Evolutionary conservation across 2,113 vertebrate species (phyloP).

Genomic region (Oriolus oriolus): DNA sequence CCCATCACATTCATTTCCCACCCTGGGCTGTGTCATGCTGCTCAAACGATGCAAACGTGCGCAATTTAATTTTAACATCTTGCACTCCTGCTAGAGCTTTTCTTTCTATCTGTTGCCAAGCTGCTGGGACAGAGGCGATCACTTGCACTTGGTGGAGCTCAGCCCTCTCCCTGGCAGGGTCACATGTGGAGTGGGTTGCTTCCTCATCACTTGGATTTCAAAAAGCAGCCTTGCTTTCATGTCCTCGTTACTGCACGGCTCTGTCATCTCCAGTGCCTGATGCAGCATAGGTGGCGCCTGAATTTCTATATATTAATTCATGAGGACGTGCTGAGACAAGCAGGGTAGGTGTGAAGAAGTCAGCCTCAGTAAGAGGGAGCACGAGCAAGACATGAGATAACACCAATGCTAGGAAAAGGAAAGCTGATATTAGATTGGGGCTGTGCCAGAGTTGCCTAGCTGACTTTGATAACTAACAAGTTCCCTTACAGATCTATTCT

Average conservation of each 20-base stretch:
- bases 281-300: not conserved
- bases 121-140: rapidly evolving
- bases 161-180: not conserved
- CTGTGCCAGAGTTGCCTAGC: not conserved
- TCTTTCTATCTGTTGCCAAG: not conserved
- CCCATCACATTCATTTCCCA: not conserved
- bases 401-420: not conserved
- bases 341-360: not conserved
- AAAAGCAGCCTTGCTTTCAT: not conserved
- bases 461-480: not conserved
- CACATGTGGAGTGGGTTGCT: not conserved
- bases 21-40: not conserved
- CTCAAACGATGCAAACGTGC: rapidly evolving
- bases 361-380: not conserved
- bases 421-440: not conserved
- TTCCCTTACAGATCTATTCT: not conserved
- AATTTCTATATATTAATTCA: not conserved
- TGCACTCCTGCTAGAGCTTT: not conserved
- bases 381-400: not conserved
- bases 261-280: not conserved
- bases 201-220: not conserved
- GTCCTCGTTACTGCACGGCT: rapidly evolving
- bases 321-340: not conserved
- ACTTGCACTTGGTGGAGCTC: not conserved
- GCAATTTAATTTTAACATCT: not conserved